Base-by-base conservation (phyloP, 1,140 invertebrate species). In the Drosophila kurseongensis region DNA sequence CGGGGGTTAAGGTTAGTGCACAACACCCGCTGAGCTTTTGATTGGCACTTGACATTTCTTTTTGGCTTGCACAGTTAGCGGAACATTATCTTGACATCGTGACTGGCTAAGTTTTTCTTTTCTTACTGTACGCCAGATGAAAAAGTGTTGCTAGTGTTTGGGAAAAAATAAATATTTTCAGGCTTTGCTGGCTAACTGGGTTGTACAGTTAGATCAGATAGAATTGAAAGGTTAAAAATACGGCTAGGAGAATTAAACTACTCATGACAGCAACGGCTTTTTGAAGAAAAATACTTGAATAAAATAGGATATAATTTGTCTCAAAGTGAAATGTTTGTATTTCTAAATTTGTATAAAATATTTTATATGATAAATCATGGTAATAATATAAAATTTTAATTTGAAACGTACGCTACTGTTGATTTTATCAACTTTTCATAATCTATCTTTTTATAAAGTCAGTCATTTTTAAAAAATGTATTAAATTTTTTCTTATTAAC, bases 11-110 rank as follows among this genome's bases (percentile, higher is more conserved):
- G 59, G 56, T 56, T 36, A 50, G n/a, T 35, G 58, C 69, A 29
- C 14, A 74, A 35, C 44, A 12, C 54, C 61, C 48, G 80, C 84
- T 50, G 77, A 57, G 84, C 65, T 75, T 80, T 80, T 88, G 84
- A 88, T 89, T 89, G 84, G 71, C 84, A 88, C 73, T 78, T 80
- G 83, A 76, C 83, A 86, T 82, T 86, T 81, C 47, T 47, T 65
- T 69, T 63, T 66, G 38, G 65, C 14, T 1, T n/a, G 16, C 47
- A 67, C 71, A 63, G 62, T 79, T 75, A 67, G 71, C 75, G 59
- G 59, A 74, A 75, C 78, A 74, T 61, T 65, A 51, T 71, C 68
- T 63, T 88, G 78, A 86, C 79, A 86, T 79, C 79, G 59, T 89
- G 84, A 83, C 75, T 83, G 38, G 61, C 48, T 51, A 23, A 36